These are phyloP conservation scores for Gobiocypris rarus DNA, from an alignment of 2,113 vertebrate species.

Conservation along the genomic window DNA sequence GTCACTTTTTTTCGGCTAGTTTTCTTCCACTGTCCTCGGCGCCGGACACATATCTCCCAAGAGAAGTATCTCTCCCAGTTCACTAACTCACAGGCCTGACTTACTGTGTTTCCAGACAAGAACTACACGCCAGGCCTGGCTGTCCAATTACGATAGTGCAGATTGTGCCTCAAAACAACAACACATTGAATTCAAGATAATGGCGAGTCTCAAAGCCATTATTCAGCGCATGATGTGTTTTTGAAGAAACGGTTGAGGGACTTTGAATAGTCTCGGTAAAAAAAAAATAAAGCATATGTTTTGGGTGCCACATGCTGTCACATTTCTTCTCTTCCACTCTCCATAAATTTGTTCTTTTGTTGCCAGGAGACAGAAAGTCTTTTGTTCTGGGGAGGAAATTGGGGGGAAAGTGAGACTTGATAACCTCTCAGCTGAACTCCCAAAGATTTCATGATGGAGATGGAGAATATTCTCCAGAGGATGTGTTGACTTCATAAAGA, in stretches of 20 bases:
- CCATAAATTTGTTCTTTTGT: conserved; percentile 42
- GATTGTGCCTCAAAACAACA: conserved; percentile 42
- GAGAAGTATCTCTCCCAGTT: conserved; percentile 63
- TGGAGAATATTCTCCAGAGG: conserved; percentile 47
- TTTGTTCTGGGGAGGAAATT: conserved; percentile 42
- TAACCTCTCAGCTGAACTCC: conserved; percentile 47
- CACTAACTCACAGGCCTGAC: conserved; percentile 59
- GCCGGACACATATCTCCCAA: conserved; percentile 57
- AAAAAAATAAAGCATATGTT: conserved; percentile 36
- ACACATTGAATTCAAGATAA: conserved; percentile 36
- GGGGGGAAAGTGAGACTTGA: conserved; percentile 37
- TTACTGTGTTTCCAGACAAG: conserved; percentile 47
- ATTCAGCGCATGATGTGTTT: conserved; percentile 41
- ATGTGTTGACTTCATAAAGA: conserved; percentile 55
- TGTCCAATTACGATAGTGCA: conserved; percentile 42
- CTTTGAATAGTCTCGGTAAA: conserved; percentile 37
- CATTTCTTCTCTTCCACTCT: conserved; percentile 43
- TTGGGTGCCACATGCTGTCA: conserved; percentile 31
- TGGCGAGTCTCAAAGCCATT: conserved; percentile 43
- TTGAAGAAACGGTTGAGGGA: conserved; percentile 36
- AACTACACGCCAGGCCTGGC: conserved; percentile 35
- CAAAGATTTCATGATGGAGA: conserved; percentile 44
- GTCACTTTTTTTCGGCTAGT: conserved; percentile 57
- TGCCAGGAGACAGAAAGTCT: conserved; percentile 36
- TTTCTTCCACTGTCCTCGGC: conserved; percentile 59